Conservation (phyloP, 2,888 invertebrate species). For the Athalia cordata region DNA sequence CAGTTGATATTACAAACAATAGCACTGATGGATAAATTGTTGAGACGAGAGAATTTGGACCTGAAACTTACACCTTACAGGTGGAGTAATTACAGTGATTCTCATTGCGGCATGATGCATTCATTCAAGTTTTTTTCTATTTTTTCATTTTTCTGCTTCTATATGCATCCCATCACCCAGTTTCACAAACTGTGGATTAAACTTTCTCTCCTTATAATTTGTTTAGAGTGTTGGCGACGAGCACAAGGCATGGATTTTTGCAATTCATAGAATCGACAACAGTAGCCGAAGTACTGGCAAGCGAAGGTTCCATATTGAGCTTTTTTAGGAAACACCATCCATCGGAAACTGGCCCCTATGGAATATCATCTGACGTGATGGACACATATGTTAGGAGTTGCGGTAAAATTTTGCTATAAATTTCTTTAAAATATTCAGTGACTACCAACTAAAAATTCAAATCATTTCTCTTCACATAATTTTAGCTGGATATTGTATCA, state of each 20-base stretch:
- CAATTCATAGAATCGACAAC: slow-evolving; percentile 96
- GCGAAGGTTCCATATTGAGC: slow-evolving; percentile 93
- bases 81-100: slow-evolving; percentile 47
- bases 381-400: slow-evolving; percentile 97
- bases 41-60: slow-evolving; percentile 96
- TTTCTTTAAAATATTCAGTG: not conserved
- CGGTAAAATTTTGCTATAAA: slow-evolving; percentile 74
- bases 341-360: slow-evolving; percentile 90
- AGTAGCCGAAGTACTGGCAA: slow-evolving; percentile 92
- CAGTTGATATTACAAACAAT: slow-evolving; percentile 98
- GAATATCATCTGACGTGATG: slow-evolving; percentile 95
- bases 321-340: slow-evolving; percentile 95
- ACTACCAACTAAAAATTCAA: not conserved
- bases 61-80: slow-evolving; percentile 95
- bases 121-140: not conserved
- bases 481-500: slow-evolving; percentile 95
- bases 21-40: slow-evolving; percentile 96
- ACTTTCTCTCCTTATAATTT: slow-evolving; percentile 4
- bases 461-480: slow-evolving; percentile 45
- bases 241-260: slow-evolving; percentile 96
- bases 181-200: not conserved
- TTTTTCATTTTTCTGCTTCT: not conserved
- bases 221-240: slow-evolving; percentile 91
- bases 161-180: not conserved
- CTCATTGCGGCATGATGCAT: not conserved